Evolutionary conservation across 2,888 invertebrate genomes (phyloP), one percentile per base, ranked within the genome.

Genomic region (Calephelis perditalis): DNA sequence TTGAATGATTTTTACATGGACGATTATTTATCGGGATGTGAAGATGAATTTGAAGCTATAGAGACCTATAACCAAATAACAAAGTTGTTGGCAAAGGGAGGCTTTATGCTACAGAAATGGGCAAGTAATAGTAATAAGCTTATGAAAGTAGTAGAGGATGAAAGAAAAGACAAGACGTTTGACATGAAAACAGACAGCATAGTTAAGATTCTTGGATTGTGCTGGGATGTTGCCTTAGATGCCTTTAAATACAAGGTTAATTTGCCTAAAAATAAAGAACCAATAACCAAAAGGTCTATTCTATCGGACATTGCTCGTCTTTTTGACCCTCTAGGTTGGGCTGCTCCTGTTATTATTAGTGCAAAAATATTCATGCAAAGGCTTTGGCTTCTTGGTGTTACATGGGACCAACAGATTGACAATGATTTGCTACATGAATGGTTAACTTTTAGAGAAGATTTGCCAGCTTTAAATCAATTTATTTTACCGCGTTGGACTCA

Each of bases 301-400:
- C 63, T 73, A 9, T 72, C 74, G 3, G 73, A 74, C 11, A 70
- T 76, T 5, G 57, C 71, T 9, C 58, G 66, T 0, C 52, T 76
- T 1, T 78, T 69, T 57, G 73, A 75, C 52, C 75, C 75, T 0
- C 43, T 75, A 0, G 76, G 75, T 0, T 77, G 75, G 75, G 52
- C 72, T 0, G 70, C 73, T 0, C 74, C 73, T 0, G 45, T 37
- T 5, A 66, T 75, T 0, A 63, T 74, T n/a, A 5, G 7, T 45
- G 47, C 61, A 1, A 74, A 77, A 49, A 59, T 73, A 10, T 68
- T 74, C 6, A 74, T 76, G 3, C 74, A 76, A 61, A 70, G 66
- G 56, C 54, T 75, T 1, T 77, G 77, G 74, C 37, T 73, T 10
- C 37, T 67, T 0, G 72, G 72, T 5, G 46, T 70, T n/a, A 63